Base-by-base conservation (phyloP, 2,113 vertebrate genomes). In the Catharus minimus region DNA sequence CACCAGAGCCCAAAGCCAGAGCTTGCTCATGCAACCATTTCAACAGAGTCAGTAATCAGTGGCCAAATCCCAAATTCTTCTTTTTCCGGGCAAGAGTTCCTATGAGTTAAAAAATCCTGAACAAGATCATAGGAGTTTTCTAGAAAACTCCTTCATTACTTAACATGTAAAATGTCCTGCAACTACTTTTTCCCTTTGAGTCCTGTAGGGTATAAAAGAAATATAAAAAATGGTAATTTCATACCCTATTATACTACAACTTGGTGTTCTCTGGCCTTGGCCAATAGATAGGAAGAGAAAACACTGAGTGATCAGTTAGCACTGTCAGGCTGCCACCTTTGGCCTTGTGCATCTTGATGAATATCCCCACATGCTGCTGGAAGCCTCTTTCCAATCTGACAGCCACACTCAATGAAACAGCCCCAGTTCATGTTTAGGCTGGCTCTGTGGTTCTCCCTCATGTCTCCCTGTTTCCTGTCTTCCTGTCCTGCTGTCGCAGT, bases 381-480 rank as follows among this genome's bases (percentile, higher is more conserved):
- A 91, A 95, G 85, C 56, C 64, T 76, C 62, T 77, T 94, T 86
- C 52, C 88, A 64, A 19, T 60, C 47, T 60, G 44, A 68, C 92
- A 95, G 50, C 57, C 71, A 26, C 46, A 52, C 0, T 0, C 8
- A 28, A 21, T 57, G 73, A 88, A 75, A 30, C 3, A 8, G 11
- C 46, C 71, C 61, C 6, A 26, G 8, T 64, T 89, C 79, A 18
- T 60, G 71, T 82, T 81, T 57, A 82, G 88, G 43, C 69, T 49
- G 38, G 43, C 80, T 62, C 83, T 91, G 49, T 65, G 60, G 7
- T 32, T 80, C 82, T 89, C n/a, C 26, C 30, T 91, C 36, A 47
- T 82, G 92, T 85, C 86, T 93, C 88, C 19, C 2, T 82, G 82
- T 89, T 95, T 86, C 93, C 87, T 92, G 86, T 95, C 88, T 92